Evolutionary conservation across 2,113 vertebrate genomes (phyloP).

Genomic region (Casuarius casuarius): DNA sequence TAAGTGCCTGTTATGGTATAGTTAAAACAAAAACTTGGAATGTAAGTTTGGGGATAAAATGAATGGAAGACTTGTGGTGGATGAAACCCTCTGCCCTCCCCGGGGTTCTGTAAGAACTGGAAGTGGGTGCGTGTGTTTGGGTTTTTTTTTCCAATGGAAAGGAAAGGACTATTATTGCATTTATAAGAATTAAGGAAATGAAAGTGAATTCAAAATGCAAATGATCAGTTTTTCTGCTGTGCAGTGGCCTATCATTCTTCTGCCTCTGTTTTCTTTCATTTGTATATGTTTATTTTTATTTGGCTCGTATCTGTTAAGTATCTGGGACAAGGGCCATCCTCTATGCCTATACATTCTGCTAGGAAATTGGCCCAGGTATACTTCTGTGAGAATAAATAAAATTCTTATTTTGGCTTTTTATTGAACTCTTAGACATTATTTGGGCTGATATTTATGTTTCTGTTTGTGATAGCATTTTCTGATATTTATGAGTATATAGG

Average conservation of each 20-base stretch:
- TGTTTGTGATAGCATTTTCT: not conserved
- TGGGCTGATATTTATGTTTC: slow-evolving; percentile 35
- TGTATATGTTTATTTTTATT: not conserved
- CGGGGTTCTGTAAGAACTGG: not conserved
- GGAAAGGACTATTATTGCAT: not conserved
- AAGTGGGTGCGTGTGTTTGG: not conserved
- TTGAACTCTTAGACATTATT: not conserved
- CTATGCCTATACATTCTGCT: fast-evolving
- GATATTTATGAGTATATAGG: not conserved
- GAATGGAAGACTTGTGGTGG: not conserved
- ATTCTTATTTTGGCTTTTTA: slow-evolving; percentile 14
- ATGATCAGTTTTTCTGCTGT: not conserved
- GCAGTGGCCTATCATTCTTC: not conserved
- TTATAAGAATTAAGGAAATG: not conserved
- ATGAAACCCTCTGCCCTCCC: not conserved
- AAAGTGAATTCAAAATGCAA: not conserved
- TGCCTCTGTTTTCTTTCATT: not conserved
- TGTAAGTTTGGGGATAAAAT: not conserved
- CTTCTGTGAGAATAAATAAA: not conserved
- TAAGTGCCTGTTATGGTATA: not conserved
- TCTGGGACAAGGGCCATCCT: not conserved
- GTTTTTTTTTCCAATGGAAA: not conserved
- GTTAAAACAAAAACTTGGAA: not conserved
- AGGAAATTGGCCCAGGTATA: not conserved
- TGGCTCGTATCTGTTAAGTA: not conserved